Conservation (phyloP, 2,113 vertebrate species). For the Menura novaehollandiae region DNA sequence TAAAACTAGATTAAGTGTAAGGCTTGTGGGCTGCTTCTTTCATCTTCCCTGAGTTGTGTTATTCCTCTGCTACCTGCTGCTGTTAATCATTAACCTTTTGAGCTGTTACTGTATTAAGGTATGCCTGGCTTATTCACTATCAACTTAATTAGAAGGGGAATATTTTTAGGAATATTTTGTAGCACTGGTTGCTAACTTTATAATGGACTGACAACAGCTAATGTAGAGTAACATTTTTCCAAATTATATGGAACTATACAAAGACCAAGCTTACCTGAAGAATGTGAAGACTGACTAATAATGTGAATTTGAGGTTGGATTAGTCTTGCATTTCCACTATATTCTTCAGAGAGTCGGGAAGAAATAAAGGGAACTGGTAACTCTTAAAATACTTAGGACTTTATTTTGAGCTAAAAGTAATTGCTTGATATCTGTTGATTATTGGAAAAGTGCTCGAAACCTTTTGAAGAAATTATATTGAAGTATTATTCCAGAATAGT, state of each 20-base stretch:
- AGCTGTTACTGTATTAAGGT: background rate
- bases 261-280: rapidly evolving
- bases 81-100: background rate
- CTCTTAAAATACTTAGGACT: background rate
- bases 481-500: background rate
- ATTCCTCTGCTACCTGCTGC: background rate
- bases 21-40: background rate
- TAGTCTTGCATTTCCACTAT: background rate
- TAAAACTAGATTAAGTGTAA: background rate
- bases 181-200: background rate
- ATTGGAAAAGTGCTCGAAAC: background rate
- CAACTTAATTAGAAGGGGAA: background rate
- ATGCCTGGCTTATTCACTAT: background rate
- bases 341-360: background rate
- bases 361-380: background rate
- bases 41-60: background rate
- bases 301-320: background rate
- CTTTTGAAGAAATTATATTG: background rate
- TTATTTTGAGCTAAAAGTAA: background rate
- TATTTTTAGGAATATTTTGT: background rate
- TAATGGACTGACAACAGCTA: background rate
- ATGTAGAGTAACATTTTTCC: background rate
- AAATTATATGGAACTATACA: background rate
- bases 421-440: background rate
- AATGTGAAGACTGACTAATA: background rate